A percentile compares a stretch with the other conserved stretches of the same genome.
Evolutionary conservation across 2,113 vertebrate genomes (phyloP).

Genomic region (Spermophilus dauricus): DNA sequence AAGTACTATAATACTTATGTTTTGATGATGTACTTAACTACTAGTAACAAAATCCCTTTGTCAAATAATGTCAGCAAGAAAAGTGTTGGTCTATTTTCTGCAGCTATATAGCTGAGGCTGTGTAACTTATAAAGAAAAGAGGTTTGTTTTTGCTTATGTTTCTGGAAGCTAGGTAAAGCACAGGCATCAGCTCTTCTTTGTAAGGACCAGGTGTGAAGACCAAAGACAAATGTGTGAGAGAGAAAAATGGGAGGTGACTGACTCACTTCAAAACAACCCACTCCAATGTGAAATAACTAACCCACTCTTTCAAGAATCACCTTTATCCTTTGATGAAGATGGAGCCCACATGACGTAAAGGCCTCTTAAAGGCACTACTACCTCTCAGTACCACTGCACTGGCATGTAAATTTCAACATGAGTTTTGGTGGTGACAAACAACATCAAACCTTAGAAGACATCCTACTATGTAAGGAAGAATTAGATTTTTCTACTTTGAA

Average conservation of each 20-base stretch:
- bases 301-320: neutral
- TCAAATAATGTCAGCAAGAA: neutral
- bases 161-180: neutral
- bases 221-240: neutral
- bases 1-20: neutral
- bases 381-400: neutral
- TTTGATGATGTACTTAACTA: neutral
- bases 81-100: neutral
- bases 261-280: neutral
- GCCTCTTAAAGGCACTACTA: neutral
- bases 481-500: neutral
- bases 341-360: neutral
- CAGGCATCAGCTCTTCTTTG: neutral
- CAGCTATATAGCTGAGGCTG: neutral
- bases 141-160: neutral
- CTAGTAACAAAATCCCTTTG: neutral
- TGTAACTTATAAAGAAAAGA: neutral
- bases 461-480: neutral
- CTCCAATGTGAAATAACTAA: neutral
- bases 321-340: neutral
- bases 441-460: neutral
- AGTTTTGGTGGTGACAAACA: neutral
- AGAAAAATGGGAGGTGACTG: neutral
- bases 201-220: neutral
- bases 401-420: neutral